Base-by-base conservation (phyloP, 1,140 invertebrate genomes). In the Calephelis virginiensis region DNA sequence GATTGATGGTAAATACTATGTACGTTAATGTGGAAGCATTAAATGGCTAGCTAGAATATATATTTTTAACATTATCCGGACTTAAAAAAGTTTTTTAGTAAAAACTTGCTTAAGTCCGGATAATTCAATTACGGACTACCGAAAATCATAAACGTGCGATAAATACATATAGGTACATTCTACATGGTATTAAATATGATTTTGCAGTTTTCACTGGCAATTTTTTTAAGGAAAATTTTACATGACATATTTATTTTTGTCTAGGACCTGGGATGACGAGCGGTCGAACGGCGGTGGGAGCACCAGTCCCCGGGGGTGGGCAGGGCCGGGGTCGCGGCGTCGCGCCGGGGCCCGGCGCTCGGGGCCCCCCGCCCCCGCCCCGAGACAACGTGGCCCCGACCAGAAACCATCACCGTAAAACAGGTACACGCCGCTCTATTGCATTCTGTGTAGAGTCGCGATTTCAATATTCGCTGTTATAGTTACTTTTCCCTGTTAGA, bases 341-440 rank as follows among this genome's bases (percentile, higher is more conserved):
- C 85, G 81, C 83, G 91, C 94, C 94, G 92, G 81, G 96, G 93
- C 72, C 95, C 93, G 47, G 96, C 13, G 95, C 95, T 1, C 92
- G 95, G 68, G 96, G 96, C 46, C 96, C 96, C 7, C 96, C 96
- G 38, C 96, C 95, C 38, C 96, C 96, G 1, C 96, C 96, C 0
- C 87, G 95, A 66, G 95, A 96, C 78, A 93, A 93, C 78, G 92
- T 93, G 75, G 85, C 88, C 28, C 83, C 83, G 48, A 82, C 81
- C 37, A 81, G 82, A 64, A 82, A 83, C 68, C 88, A 89, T 45
- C 86, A 83, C 72, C 80, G 91, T 65, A 91, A 91, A 80, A 71
- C 86, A 86, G 86, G 86, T 89, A 78, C 67, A 73, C 65, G 66
- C 70, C 28, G 40, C 40, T 43, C 40, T 43, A 53, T 43, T 62